Evolutionary conservation across 2,888 invertebrate species (phyloP).

Genomic region (Exephanes ischioxanthus): DNA sequence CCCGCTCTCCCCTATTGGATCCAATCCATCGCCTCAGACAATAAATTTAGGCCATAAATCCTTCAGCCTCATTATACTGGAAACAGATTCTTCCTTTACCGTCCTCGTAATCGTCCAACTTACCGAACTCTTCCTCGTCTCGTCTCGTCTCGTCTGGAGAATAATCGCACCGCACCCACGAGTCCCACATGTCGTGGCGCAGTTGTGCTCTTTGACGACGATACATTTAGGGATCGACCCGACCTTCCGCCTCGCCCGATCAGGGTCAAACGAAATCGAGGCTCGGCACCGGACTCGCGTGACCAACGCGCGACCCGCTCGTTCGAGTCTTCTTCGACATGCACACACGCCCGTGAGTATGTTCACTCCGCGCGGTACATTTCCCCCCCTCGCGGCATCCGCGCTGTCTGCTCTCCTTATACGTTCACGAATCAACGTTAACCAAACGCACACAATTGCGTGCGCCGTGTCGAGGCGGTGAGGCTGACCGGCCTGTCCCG

Average conservation of each 20-base stretch:
- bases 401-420: constrained; percentile 29
- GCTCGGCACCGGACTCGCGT: constrained; percentile 62
- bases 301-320: constrained; percentile 35
- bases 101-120: constrained; percentile 26
- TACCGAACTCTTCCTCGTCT: constrained; percentile 30
- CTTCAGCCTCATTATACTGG: neutral
- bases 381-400: neutral
- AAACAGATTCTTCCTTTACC: constrained; percentile 38
- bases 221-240: constrained; percentile 45
- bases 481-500: neutral
- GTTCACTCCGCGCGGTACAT: constrained; percentile 15
- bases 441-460: neutral
- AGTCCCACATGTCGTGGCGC: constrained; percentile 55
- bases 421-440: constrained; percentile 29
- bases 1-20: neutral
- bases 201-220: constrained; percentile 25
- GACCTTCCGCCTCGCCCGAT: constrained; percentile 60
- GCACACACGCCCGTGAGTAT: constrained; percentile 18
- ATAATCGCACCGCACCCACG: constrained; percentile 57
- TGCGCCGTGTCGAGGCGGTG: neutral
- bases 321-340: constrained; percentile 29
- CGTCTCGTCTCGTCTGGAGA: constrained; percentile 34
- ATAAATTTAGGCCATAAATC: neutral
- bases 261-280: constrained; percentile 64
- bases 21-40: constrained; percentile 1